phyloP scores from a whole-genome alignment of 2,797 vertebrate genomes.

The Coendou prehensilis region DNA sequence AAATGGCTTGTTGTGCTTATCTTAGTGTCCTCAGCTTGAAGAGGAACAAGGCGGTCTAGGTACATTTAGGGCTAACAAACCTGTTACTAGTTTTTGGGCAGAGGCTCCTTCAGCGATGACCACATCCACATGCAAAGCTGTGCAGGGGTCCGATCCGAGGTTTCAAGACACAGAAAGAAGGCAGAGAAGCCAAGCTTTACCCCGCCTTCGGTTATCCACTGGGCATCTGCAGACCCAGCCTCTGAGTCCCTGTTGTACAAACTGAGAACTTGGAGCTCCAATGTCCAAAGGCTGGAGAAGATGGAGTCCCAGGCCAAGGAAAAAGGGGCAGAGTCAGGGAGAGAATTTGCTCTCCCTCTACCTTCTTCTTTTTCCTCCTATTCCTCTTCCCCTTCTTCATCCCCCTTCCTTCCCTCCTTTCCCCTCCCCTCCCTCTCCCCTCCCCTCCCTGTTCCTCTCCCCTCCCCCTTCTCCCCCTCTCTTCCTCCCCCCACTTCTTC shows the following conservation, averaged over 20 bases:
- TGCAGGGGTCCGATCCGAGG: background rate
- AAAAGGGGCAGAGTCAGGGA: background rate
- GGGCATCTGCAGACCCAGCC: background rate
- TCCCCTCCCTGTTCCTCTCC: background rate
- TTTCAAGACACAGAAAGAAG: background rate
- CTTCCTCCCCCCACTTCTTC: rapidly evolving
- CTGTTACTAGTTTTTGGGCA: background rate
- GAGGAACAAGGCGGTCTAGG: background rate
- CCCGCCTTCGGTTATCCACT: background rate
- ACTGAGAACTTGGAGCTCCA: background rate
- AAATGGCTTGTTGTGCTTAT: background rate
- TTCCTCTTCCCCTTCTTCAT: background rate
- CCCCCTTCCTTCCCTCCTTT: too few relatives aligned
- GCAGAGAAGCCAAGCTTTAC: background rate
- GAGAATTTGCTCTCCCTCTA: background rate
- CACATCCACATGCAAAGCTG: background rate
- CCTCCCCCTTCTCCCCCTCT: background rate
- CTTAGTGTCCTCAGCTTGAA: background rate
- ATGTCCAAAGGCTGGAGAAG: background rate
- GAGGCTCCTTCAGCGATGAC: background rate
- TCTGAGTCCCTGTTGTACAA: background rate
- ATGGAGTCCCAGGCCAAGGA: background rate
- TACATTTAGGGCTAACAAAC: background rate
- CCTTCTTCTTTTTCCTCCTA: background rate
- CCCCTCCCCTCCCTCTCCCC: too few relatives aligned